Percentiles rank a stretch among this genome's conserved stretches.
These are phyloP conservation scores for Cariama cristata DNA, from an alignment of 2,113 vertebrate species.

Conservation along the genomic window DNA sequence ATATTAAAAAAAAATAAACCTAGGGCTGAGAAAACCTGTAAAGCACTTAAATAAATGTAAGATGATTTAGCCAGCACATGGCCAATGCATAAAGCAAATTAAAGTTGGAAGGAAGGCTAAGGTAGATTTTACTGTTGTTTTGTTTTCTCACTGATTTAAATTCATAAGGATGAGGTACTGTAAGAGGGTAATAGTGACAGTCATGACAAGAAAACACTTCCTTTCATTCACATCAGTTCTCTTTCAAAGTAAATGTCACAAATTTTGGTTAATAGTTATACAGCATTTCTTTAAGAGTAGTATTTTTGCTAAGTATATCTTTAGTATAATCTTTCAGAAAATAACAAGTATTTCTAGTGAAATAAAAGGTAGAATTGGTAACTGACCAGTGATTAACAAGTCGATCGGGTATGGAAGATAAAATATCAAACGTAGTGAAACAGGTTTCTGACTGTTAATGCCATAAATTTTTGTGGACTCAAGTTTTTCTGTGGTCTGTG, in stretches of 20 bases:
- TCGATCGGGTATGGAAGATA: background rate
- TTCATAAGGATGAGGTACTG: background rate
- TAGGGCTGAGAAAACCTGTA: background rate
- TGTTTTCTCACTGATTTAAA: constrained; percentile 30
- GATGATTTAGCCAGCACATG: background rate
- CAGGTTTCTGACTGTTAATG: background rate
- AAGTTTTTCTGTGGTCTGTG: background rate
- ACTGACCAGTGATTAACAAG: constrained; percentile 35
- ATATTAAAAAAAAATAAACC: background rate
- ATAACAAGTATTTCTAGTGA: constrained; percentile 23
- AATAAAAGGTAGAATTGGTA: constrained; percentile 26
- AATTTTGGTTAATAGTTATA: background rate
- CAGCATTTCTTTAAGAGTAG: background rate
- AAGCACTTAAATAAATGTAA: constrained; percentile 4
- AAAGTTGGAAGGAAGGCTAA: background rate
- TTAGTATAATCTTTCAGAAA: constrained; percentile 41
- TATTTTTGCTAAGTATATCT: constrained; percentile 32
- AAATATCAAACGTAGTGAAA: background rate
- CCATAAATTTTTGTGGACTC: background rate
- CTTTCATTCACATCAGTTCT: background rate
- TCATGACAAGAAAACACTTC: background rate
- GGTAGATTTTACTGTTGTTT: background rate
- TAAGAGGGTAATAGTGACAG: background rate
- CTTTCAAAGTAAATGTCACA: constrained; percentile 14
- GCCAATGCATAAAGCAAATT: background rate